Percentiles rank a stretch among this genome's conserved stretches.
Evolutionary conservation across 2,797 vertebrate genomes (phyloP).

Genomic region (Hipposideros larvatus): DNA sequence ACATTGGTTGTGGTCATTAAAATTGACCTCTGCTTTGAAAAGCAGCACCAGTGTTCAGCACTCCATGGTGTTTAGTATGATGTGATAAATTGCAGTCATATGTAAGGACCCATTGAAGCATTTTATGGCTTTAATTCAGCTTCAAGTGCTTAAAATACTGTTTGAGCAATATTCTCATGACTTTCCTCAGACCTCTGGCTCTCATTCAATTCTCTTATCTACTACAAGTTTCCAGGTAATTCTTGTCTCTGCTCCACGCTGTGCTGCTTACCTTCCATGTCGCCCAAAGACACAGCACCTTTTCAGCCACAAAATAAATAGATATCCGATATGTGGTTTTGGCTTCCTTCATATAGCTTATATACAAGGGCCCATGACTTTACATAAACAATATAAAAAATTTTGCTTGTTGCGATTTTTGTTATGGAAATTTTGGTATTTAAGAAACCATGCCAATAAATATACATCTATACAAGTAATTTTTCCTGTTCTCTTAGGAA

Average conservation of each 20-base stretch:
- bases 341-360: background rate
- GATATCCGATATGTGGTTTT: too few relatives aligned
- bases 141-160: constrained; percentile 57
- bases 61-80: background rate
- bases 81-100: constrained; percentile 47
- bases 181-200: background rate
- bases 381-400: background rate
- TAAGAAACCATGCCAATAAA: background rate
- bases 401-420: background rate
- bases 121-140: constrained; percentile 65
- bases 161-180: constrained; percentile 15
- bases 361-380: background rate
- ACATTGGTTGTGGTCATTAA: constrained; percentile 38
- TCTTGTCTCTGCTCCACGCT: background rate
- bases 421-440: background rate
- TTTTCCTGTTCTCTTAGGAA: background rate
- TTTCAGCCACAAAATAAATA: background rate
- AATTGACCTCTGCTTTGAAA: constrained; percentile 58
- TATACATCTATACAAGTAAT: background rate
- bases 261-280: background rate
- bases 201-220: constrained; percentile 35
- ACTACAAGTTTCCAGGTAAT: background rate
- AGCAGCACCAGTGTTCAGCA: background rate
- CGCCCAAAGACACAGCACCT: background rate
- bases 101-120: constrained; percentile 23